These are phyloP conservation scores for Caenorhabditis virilis DNA, from an alignment of 2,888 invertebrate genomes.

Conservation along the genomic window DNA sequence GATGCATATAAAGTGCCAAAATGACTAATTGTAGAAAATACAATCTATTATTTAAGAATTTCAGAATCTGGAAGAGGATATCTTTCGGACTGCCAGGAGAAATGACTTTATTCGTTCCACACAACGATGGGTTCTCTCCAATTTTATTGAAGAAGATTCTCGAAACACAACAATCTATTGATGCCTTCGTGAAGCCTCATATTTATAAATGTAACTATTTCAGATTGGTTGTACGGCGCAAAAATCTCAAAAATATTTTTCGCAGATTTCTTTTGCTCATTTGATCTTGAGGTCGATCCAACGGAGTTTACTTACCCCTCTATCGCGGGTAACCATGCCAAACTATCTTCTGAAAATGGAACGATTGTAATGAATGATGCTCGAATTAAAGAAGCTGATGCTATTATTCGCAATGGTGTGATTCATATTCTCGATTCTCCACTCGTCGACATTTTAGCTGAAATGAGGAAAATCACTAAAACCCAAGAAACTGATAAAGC, in stretches of 20 bases:
- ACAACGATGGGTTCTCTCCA: conserved; percentile 4
- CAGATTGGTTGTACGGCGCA: no score
- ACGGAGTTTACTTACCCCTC: neutral
- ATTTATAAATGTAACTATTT: neutral
- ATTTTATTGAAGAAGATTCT: neutral
- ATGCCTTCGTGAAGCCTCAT: neutral
- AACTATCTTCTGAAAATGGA: neutral
- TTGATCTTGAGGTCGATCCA: neutral
- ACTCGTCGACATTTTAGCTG: no score
- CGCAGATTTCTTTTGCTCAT: neutral
- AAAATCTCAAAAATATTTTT: neutral
- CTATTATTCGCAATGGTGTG: neutral
- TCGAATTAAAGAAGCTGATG: neutral
- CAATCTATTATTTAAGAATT: neutral
- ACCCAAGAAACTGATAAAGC: no score
- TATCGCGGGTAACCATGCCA: neutral
- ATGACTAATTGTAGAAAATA: no score
- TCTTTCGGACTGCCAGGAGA: neutral
- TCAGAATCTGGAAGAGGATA: neutral
- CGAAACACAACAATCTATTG: neutral
- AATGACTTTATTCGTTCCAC: conserved; percentile 4
- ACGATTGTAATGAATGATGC: neutral
- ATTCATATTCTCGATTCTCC: neutral
- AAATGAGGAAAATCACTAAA: no score
- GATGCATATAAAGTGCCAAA: no score